Percentiles rank a stretch among this genome's conserved stretches.
phyloP scores from a whole-genome alignment of 2,888 invertebrate species.

The Luperina nickerlii region DNA sequence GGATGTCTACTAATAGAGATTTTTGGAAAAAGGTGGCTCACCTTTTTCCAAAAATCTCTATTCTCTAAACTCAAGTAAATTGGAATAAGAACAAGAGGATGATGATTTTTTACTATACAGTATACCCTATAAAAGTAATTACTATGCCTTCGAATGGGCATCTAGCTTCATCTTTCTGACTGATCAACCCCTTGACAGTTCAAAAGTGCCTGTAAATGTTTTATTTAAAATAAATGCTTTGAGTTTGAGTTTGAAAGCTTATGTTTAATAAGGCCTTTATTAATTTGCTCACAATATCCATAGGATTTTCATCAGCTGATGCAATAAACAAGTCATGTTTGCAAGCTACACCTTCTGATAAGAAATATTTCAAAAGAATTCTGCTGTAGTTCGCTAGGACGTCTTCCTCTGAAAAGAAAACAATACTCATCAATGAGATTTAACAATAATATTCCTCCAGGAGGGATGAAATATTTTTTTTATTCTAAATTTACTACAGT shows the following conservation, averaged over 20 bases:
- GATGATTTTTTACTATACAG: neutral
- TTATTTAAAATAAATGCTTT: no score
- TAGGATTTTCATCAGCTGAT: conserved; percentile 93
- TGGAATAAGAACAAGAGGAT: neutral
- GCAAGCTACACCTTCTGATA: conserved; percentile 96
- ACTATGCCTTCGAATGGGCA: no score
- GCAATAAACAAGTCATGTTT: conserved; percentile 94
- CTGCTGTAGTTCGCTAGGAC: conserved; percentile 94
- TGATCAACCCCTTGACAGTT: no score
- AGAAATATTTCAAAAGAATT: conserved; percentile 95
- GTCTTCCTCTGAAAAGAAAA: conserved; percentile 94
- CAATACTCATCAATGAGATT: neutral
- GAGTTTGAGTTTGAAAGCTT: no score
- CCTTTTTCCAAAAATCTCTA: no score
- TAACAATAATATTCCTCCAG: no score
- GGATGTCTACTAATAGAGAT: neutral
- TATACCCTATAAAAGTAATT: neutral
- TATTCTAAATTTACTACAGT: neutral
- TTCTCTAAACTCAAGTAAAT: neutral
- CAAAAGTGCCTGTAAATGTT: no score
- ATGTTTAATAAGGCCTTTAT: neutral
- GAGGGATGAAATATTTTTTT: no score
- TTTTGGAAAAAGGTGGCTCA: neutral
- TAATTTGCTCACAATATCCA: conserved; percentile 84
- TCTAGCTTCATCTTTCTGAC: no score